Evolutionary conservation across 2,888 invertebrate species (phyloP), one percentile per base, ranked within the genome.

Genomic region (Heliconius charithonia): DNA sequence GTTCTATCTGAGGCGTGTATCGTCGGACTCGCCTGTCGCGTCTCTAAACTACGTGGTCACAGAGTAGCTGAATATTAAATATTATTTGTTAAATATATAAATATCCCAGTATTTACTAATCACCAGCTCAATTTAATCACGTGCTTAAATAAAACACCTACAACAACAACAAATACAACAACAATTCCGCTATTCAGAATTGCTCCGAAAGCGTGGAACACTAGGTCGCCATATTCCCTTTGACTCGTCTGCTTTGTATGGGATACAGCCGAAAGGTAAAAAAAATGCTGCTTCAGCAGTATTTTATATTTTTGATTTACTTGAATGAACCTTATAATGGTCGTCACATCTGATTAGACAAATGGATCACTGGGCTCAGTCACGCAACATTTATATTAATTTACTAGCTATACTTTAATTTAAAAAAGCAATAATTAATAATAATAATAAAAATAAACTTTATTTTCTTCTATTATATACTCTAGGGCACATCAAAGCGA

Each of bases 31-130:
- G 85, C 77, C 85, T 85, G 79, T 74, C 80, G 86, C 81, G 86
- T 87, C 89, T 93, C 92, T 93, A 87, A 92, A 93, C 90, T 90
- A 90, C 92, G 91, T 91, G 89, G 86, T 81, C 77, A 81, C 84
- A 84, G 62, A 77, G 80, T 56, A 56, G 63, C 29, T 76, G 9
- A 45, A 69, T 73, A 63, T 69, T 74, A 51, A 70, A 79, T 76
- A 62, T n/a, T n/a, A 0, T 19, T 7, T 51, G 45, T 45, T 1
- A 19, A 16, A 45, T 16, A 45, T 19, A 16, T 45, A 6, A 45
- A 16, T 16, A 16, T 45, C 45, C 4, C 9, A 22, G 3, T 56
- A 56, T 56, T 56, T 56, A 6, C 22, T 56, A 22, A 56, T 56
- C 56, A 22, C 56, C 56, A 56, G 56, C 56, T 56, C 16, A 4